Base-by-base conservation (phyloP, 2,797 vertebrate genomes). In the Sebastes steindachneri region DNA sequence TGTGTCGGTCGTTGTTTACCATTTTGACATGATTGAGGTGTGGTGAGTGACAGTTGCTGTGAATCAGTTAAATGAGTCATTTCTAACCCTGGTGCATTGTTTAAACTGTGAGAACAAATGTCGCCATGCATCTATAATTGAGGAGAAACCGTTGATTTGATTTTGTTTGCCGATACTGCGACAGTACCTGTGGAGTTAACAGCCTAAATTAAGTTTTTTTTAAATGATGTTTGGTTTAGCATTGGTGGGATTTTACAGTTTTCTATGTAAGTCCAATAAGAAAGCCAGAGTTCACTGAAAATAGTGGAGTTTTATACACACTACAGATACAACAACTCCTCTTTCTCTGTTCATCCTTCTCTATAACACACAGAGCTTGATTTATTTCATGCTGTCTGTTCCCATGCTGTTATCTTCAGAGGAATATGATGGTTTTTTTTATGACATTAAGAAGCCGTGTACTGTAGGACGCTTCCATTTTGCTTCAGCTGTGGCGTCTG, bases 21-120 rank as follows among this genome's bases (percentile, higher is more conserved):
- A 23, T 60, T 66, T 6, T 79, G 68, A 80, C 71, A 71, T 80
- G 26, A 9, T 65, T 79, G n/a, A 31, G 79, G 77, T 80, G 82
- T 54, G 82, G 77, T 73, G 51, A 48, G n/a, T 58, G 54, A 54
- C 7, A 0, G 53, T 77, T 84, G 31, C 37, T 45, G 26, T 7
- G 5, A 17, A n/a, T 62, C 45, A 55, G 68, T 59, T 48, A 19
- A 75, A 48, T 77, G 73, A 90, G 48, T 90, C 82, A 86, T 82
- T 80, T 83, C 59, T 28, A 14, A 12, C 31, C n/a, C 9, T 37
- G 31, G 4, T 68, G 25, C 9, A 3, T 14, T 45, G 68, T 68
- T 6, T 23, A 14, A n/a, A 15, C 9, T 15, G 11, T 31, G 70
- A 73, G 31, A 77, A n/a, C 12, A 68, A 29, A 65, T 25, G 64